phyloP scores from a whole-genome alignment of 2,888 invertebrate genomes.

The Willowsia nigromaculata region DNA sequence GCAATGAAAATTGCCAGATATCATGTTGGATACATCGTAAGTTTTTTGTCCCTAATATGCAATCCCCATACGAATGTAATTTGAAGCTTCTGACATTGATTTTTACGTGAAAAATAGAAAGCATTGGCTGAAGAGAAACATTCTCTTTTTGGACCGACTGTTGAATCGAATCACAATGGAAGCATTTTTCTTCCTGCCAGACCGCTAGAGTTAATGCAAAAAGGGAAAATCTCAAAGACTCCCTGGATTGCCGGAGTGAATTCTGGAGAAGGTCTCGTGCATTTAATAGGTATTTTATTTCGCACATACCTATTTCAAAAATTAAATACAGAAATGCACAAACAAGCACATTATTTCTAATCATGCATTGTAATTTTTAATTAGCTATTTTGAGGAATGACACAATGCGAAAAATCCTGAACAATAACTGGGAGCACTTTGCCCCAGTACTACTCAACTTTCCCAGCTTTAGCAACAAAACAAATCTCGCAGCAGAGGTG shows the following conservation, averaged over 20 bases:
- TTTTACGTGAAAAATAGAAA: too few species aligned
- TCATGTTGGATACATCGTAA: slow-evolving; percentile 71
- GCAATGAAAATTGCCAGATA: slow-evolving; percentile 68
- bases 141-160: slow-evolving; percentile 74
- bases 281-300: slow-evolving; percentile 71
- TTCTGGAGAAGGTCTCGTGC: slow-evolving; percentile 76
- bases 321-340: neutral
- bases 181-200: slow-evolving; percentile 69
- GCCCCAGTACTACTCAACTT: slow-evolving; percentile 71
- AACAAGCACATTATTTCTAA: too few species aligned
- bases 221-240: slow-evolving; percentile 71
- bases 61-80: neutral
- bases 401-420: slow-evolving; percentile 60
- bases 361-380: neutral
- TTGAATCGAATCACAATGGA: slow-evolving; percentile 68
- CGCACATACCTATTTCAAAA: too few species aligned
- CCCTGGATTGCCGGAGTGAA: slow-evolving; percentile 75
- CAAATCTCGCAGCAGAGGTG: slow-evolving; percentile 61
- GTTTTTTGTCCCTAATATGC: neutral
- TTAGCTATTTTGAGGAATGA: slow-evolving; percentile 67
- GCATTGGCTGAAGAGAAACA: slow-evolving; percentile 70
- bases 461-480: slow-evolving; percentile 39
- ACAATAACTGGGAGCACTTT: slow-evolving; percentile 66
- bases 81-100: slow-evolving; percentile 1
- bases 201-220: slow-evolving; percentile 67